Conservation (phyloP, 2,797 vertebrate genomes). For the Hipposideros larvatus region DNA sequence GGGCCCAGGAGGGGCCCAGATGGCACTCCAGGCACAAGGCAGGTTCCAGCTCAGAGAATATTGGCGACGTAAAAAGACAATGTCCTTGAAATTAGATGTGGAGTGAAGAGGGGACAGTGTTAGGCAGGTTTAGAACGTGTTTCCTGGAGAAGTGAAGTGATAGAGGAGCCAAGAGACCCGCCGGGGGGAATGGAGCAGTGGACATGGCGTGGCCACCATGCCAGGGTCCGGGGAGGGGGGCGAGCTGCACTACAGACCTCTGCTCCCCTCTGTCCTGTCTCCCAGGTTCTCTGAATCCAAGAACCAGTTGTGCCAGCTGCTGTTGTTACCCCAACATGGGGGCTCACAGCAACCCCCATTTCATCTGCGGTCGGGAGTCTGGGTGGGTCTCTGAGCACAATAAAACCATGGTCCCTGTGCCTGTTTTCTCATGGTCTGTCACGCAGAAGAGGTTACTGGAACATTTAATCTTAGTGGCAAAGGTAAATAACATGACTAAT, state of each 20-base stretch:
- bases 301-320: background rate
- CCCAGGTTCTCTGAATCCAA: background rate
- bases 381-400: background rate
- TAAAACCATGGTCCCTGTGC: background rate
- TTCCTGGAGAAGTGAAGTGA: background rate
- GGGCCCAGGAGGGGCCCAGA: background rate
- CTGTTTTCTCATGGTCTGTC: background rate
- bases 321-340: background rate
- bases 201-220: too few species aligned
- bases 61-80: background rate
- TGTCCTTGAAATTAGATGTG: background rate
- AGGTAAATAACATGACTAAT: too few species aligned
- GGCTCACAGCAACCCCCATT: background rate
- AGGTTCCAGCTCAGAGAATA: background rate
- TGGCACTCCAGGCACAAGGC: background rate
- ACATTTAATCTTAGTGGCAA: background rate
- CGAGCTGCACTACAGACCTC: background rate
- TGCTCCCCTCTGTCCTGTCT: fast-evolving
- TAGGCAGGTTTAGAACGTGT: background rate
- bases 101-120: background rate
- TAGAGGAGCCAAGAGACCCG: background rate
- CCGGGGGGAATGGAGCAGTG: background rate
- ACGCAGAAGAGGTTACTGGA: background rate
- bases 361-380: too few species aligned
- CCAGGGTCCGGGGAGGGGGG: background rate